Percentiles rank a stretch among this genome's conserved stretches.
Evolutionary conservation across 2,888 invertebrate species (phyloP).

Genomic region (Allacma fusca): DNA sequence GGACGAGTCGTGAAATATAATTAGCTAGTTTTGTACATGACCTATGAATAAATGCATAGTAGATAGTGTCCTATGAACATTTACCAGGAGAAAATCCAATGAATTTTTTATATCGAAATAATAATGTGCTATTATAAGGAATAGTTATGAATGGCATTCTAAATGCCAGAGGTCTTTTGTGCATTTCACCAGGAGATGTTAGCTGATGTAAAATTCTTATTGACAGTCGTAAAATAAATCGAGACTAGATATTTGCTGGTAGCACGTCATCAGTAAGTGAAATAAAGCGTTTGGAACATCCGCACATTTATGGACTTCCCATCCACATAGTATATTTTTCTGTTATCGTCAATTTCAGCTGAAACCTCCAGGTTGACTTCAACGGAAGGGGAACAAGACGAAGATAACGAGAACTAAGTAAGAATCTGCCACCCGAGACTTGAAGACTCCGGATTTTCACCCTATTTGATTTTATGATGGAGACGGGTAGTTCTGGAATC

Average conservation of each 20-base stretch:
- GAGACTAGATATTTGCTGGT: slow-evolving; percentile 2
- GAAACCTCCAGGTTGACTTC: slow-evolving; percentile 4
- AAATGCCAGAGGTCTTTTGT: too few species aligned
- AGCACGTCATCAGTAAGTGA: slow-evolving; percentile 1
- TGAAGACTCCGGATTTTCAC: background rate
- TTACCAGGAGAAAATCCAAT: too few species aligned
- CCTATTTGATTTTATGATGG: background rate
- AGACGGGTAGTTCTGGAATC: background rate
- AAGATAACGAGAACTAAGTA: background rate
- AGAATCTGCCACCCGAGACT: background rate
- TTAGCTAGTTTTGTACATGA: too few species aligned
- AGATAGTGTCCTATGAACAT: too few species aligned
- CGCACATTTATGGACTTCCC: background rate
- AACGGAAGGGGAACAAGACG: background rate
- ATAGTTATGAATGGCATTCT: too few species aligned
- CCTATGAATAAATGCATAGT: too few species aligned
- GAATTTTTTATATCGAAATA: too few species aligned
- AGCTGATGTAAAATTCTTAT: background rate
- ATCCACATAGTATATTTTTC: background rate
- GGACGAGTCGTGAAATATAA: too few species aligned
- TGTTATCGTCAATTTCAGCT: background rate
- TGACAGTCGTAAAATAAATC: slow-evolving; percentile 12
- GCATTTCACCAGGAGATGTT: background rate
- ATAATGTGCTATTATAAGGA: too few species aligned
- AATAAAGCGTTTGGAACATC: slow-evolving; percentile 10